These are phyloP conservation scores for Aphodius granarius DNA, from an alignment of 2,888 invertebrate species.

Conservation along the genomic window DNA sequence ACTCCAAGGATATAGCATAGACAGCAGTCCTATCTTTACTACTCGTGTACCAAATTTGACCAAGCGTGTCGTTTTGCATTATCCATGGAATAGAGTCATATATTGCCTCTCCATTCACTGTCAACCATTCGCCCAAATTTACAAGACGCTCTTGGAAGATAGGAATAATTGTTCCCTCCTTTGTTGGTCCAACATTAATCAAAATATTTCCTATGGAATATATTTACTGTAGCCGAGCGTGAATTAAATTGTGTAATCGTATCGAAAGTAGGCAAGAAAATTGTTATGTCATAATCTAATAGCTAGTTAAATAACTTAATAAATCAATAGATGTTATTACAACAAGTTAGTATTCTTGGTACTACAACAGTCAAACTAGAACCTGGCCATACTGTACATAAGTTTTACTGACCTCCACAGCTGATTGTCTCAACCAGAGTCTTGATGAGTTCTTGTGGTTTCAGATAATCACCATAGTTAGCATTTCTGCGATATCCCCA, in stretches of 20 bases:
- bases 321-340: too few relatives aligned
- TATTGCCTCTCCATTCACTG: conserved; percentile 82
- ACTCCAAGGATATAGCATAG: conserved; percentile 69
- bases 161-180: conserved; percentile 81
- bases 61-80: conserved; percentile 76
- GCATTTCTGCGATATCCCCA: conserved; percentile 87
- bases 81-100: conserved; percentile 78
- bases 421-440: conserved; percentile 78
- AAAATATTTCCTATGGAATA: conserved; percentile 67
- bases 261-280: too few relatives aligned
- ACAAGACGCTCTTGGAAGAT: conserved; percentile 84
- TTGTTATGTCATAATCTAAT: too few relatives aligned
- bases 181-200: conserved; percentile 89
- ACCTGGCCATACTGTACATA: too few relatives aligned
- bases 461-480: conserved; percentile 66
- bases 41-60: conserved; percentile 74
- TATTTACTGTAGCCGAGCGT: too few relatives aligned
- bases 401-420: conserved; percentile 70
- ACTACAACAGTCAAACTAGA: too few relatives aligned
- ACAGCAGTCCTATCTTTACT: conserved; percentile 47
- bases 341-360: too few relatives aligned
- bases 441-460: conserved; percentile 67
- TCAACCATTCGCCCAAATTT: conserved; percentile 79
- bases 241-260: too few relatives aligned
- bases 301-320: too few relatives aligned